Conservation (phyloP, 2,888 invertebrate species). For the Heliconius erato region DNA sequence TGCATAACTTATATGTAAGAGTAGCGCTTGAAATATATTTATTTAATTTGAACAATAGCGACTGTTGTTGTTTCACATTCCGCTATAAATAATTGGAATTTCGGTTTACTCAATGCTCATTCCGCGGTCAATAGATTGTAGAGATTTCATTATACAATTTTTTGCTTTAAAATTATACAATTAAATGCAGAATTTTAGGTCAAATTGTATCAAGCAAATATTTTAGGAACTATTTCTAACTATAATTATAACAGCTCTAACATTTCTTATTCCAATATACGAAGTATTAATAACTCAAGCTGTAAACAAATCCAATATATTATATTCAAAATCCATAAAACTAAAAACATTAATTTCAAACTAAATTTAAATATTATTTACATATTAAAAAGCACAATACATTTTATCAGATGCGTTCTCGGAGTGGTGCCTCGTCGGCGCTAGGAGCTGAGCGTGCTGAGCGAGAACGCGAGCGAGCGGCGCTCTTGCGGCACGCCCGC, state of each 20-base stretch:
- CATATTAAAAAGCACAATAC: background rate
- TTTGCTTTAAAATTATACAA: slow-evolving; percentile 15
- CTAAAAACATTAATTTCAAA: too few relatives aligned
- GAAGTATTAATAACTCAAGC: background rate
- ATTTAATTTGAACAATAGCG: slow-evolving; percentile 26
- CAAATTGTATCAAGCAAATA: too few relatives aligned
- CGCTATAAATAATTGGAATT: slow-evolving; percentile 8
- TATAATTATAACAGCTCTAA: background rate
- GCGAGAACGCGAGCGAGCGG: slow-evolving; percentile 95
- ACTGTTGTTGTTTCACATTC: slow-evolving; percentile 18
- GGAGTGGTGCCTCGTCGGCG: slow-evolving; percentile 92
- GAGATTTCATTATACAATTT: background rate
- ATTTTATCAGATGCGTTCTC: slow-evolving; percentile 85
- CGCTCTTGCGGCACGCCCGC: slow-evolving; percentile 93
- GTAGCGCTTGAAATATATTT: slow-evolving; percentile 17
- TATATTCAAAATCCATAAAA: too few relatives aligned
- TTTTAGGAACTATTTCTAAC: background rate
- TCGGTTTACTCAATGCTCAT: slow-evolving; percentile 4
- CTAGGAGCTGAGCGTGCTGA: slow-evolving; percentile 87
- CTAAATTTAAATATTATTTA: too few relatives aligned
- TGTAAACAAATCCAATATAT: too few relatives aligned
- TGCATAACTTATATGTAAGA: slow-evolving; percentile 6
- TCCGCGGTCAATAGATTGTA: background rate
- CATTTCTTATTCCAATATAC: too few relatives aligned
- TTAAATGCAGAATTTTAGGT: background rate